Percentiles rank a stretch among this genome's conserved stretches.
These are phyloP conservation scores for Caenorhabditis afra DNA, from an alignment of 2,888 invertebrate genomes.

Conservation along the genomic window DNA sequence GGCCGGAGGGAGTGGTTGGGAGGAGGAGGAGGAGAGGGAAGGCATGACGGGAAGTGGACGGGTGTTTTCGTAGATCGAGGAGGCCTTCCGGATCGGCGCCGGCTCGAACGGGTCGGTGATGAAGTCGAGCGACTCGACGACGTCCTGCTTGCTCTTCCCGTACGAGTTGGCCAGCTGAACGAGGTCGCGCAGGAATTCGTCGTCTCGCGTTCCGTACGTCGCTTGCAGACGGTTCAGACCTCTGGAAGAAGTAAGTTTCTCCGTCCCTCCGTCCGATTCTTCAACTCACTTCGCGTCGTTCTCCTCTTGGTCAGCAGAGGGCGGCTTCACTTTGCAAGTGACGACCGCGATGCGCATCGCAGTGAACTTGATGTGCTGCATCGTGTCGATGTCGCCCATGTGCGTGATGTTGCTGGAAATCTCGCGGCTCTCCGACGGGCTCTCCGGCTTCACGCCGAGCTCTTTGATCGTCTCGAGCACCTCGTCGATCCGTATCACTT, in stretches of 20 bases:
- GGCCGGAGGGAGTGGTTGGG: neutral
- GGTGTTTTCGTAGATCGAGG: constrained; percentile 44
- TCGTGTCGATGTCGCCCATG: constrained; percentile 78
- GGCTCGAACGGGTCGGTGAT: constrained; percentile 47
- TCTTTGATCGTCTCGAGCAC: constrained; percentile 70
- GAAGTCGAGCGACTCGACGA: constrained; percentile 44
- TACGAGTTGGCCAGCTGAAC: constrained; percentile 75
- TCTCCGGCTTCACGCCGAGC: constrained; percentile 57
- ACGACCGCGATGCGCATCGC: constrained; percentile 80
- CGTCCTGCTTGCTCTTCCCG: constrained; percentile 73
- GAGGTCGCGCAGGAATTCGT: constrained; percentile 77
- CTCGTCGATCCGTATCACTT: constrained; percentile 74
- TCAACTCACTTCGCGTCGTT: constrained; percentile 39
- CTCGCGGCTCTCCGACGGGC: constrained; percentile 59
- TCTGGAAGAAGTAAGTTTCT: neutral
- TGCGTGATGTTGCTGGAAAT: constrained; percentile 76
- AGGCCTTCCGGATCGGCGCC: constrained; percentile 47
- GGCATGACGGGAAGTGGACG: constrained; percentile 4
- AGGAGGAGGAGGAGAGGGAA: constrained; percentile 9
- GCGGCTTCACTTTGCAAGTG: constrained; percentile 80
- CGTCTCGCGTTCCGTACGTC: constrained; percentile 51
- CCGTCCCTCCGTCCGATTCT: too few relatives aligned
- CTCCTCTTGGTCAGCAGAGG: constrained; percentile 67
- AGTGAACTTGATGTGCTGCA: constrained; percentile 78
- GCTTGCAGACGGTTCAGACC: constrained; percentile 44